Conservation (phyloP, 2,888 invertebrate genomes). For the Mycalesis mineus region DNA sequence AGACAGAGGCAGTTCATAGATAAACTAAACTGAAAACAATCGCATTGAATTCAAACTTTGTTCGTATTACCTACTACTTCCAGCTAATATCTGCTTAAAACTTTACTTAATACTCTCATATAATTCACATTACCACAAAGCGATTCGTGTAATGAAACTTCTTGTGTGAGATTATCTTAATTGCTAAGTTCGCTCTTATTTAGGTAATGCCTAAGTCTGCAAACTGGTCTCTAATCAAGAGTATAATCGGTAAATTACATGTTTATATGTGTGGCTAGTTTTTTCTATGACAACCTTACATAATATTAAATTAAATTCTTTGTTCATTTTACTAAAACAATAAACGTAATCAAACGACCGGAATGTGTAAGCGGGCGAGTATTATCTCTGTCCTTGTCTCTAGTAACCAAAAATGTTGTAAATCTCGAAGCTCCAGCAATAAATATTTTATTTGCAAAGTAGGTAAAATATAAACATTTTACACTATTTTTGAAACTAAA, state of each 20-base stretch:
- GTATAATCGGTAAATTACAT: neutral
- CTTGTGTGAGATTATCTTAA: slow-evolving; percentile 25
- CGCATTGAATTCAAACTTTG: neutral
- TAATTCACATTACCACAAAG: slow-evolving; percentile 19
- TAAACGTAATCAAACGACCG: too few relatives aligned
- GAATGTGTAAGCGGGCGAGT: too few relatives aligned
- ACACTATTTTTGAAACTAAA: too few relatives aligned
- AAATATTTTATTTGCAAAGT: too few relatives aligned
- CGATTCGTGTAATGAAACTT: slow-evolving; percentile 22
- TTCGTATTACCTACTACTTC: neutral
- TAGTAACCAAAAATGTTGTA: too few relatives aligned
- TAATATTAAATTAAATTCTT: too few relatives aligned
- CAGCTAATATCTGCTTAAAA: slow-evolving; percentile 19
- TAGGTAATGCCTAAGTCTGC: slow-evolving; percentile 16
- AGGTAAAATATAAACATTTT: too few relatives aligned
- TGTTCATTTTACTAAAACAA: too few relatives aligned
- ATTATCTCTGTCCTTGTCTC: too few relatives aligned
- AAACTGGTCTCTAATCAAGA: slow-evolving; percentile 7
- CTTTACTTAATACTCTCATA: slow-evolving; percentile 9
- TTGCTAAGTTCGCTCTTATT: slow-evolving; percentile 22
- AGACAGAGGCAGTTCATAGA: neutral
- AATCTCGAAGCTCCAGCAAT: too few relatives aligned
- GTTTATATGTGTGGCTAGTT: too few relatives aligned
- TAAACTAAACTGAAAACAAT: neutral
- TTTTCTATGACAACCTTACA: too few relatives aligned